Base-by-base conservation (phyloP, 1,140 invertebrate genomes). In the Drosophila willistoni region DNA sequence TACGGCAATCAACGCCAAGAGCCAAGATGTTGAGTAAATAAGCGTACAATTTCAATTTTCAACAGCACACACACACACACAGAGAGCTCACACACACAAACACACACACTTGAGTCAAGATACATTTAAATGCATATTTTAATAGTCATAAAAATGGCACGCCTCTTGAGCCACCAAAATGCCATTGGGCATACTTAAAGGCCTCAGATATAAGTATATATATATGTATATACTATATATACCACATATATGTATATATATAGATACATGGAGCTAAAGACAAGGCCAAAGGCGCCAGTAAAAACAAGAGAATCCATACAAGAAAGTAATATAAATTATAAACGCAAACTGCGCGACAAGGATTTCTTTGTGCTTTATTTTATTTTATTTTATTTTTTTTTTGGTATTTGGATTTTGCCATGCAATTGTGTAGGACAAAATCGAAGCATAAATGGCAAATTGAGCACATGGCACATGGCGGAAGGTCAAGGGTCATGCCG, bases 301-400 rank as follows among this genome's bases (percentile, higher is more conserved):
- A 86, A 87, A 87, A 17, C 84, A 86, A 87, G 77, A 78, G 63
- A 68, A 73, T 69, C 61, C 65, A 66, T 73, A 73, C 61, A 34
- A 54, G 72, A 68, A 79, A 73, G 79, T 79, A 82, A 83, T 87
- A 87, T 87, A 87, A 87, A 87, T 87, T 87, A 87, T 87, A 87
- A 87, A 87, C 79, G 83, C 84, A 87, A 87, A 87, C 84, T 89
- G 73, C 87, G 79, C 83, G 79, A 87, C 84, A 89, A 87, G 83
- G 79, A 80, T 80, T 84, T 51, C 17, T 17, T 19, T 17, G 14
- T 47, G n/a, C 7, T 59, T 77, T 36, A 10, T 36, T 2, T 36
- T 36, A 36, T 36, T 36, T 36, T 9, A 12, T 25, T 25, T 25
- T 25, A n/a, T n/a, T n/a, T n/a, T n/a, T 22, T 22, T 25, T 25